These are phyloP conservation scores for Hormaphis cornu DNA, from an alignment of 1,140 invertebrate genomes.

Conservation along the genomic window DNA sequence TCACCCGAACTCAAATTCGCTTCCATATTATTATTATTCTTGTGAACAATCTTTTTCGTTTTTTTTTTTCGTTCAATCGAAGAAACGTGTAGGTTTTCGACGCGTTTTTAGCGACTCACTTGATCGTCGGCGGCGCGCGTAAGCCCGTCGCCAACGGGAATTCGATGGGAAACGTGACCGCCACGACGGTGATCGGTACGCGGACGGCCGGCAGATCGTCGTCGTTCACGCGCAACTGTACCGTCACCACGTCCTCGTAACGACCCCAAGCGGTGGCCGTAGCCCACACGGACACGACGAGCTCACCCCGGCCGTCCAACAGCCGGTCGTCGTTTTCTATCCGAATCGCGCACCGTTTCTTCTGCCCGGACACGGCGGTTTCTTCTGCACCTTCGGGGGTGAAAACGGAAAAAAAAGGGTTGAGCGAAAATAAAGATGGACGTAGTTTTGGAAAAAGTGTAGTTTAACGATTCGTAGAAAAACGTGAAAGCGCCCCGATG, in stretches of 20 bases:
- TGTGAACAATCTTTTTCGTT: too few species aligned
- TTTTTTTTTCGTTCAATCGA: too few species aligned
- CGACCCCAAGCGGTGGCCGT: conserved; percentile 3
- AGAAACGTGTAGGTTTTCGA: too few species aligned
- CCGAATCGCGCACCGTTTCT: not conserved
- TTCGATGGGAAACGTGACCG: conserved; percentile 2
- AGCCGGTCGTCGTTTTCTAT: not conserved
- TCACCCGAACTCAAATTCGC: too few species aligned
- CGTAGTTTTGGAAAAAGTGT: too few species aligned
- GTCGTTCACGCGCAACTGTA: not conserved
- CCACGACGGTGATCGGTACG: not conserved
- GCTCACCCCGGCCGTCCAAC: not conserved
- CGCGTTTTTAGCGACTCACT: not conserved
- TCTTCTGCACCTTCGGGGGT: too few species aligned
- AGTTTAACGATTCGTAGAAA: too few species aligned
- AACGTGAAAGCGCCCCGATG: too few species aligned
- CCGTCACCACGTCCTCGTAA: not conserved
- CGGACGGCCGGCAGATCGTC: not conserved
- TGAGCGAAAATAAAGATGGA: too few species aligned
- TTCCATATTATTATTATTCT: too few species aligned
- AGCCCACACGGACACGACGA: not conserved
- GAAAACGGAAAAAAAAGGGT: too few species aligned
- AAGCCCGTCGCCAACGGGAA: not conserved
- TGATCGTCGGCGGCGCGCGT: not conserved
- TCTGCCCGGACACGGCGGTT: not conserved